These are phyloP conservation scores for Rallus crepitans DNA, from an alignment of 2,797 vertebrate genomes.

Conservation along the genomic window DNA sequence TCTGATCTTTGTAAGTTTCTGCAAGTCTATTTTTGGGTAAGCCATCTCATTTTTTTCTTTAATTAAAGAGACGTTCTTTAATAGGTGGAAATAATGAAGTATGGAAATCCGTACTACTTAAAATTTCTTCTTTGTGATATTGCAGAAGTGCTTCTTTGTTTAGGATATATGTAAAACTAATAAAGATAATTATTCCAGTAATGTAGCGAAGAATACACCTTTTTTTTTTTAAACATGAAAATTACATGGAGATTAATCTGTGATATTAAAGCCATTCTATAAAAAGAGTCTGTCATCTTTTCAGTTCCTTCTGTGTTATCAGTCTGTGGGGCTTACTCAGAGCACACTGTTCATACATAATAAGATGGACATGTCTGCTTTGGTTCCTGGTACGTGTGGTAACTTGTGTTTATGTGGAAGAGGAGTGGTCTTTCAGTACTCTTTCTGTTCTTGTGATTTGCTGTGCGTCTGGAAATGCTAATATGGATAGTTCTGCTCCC, in stretches of 20 bases:
- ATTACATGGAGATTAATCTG: neutral
- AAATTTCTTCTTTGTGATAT: neutral
- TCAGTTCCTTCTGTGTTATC: neutral
- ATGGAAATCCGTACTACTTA: neutral
- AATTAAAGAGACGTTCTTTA: neutral
- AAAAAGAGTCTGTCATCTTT: neutral
- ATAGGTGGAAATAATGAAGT: neutral
- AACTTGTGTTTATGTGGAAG: neutral
- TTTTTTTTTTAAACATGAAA: neutral
- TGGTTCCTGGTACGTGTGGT: neutral
- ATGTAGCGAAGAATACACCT: neutral
- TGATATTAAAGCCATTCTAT: neutral
- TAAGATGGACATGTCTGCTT: neutral
- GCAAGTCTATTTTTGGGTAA: neutral
- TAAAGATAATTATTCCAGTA: neutral
- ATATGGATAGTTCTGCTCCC: neutral
- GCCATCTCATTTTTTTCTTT: neutral
- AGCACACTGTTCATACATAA: neutral
- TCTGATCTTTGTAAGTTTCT: neutral
- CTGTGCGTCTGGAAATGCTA: neutral
- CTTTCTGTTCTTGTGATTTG: neutral
- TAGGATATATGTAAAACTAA: neutral
- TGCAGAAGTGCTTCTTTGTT: neutral
- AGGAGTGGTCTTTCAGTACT: neutral
- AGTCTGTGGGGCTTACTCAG: neutral